Evolutionary conservation across 1,140 invertebrate genomes (phyloP).

Genomic region (Helicorthomorpha holstii): DNA sequence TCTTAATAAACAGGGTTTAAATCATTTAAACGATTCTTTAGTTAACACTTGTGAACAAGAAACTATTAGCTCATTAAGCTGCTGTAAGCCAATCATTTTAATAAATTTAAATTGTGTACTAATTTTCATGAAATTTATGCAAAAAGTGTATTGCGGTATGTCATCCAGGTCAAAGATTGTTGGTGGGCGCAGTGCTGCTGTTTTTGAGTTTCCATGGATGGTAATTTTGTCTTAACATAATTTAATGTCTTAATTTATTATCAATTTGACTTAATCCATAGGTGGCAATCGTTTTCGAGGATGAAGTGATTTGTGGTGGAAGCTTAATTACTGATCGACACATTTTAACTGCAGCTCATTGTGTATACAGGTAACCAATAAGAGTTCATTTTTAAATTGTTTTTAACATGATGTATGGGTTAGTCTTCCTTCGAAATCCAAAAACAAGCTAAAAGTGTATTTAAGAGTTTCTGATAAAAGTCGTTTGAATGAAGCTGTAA

Average conservation of each 20-base stretch:
- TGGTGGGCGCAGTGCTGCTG: not conserved
- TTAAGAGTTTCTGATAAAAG: not conserved
- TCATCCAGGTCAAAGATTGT: not conserved
- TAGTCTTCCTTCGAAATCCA: not conserved
- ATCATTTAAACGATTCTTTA: too few relatives aligned
- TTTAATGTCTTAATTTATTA: not conserved
- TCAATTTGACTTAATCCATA: not conserved
- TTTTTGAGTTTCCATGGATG: not conserved
- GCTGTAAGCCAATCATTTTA: not conserved
- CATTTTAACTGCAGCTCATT: conserved; percentile 28
- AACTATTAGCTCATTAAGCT: not conserved
- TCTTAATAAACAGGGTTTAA: too few relatives aligned
- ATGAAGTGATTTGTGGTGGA: conserved; percentile 29
- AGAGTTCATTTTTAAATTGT: not conserved
- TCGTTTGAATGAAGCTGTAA: not conserved
- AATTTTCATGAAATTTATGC: not conserved
- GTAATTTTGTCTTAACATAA: not conserved
- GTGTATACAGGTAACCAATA: conserved; percentile 15
- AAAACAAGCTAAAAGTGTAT: not conserved
- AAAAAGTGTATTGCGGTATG: not conserved
- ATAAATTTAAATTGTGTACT: not conserved
- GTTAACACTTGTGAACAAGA: too few relatives aligned
- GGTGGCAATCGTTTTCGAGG: conserved; percentile 25
- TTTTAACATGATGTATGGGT: not conserved
- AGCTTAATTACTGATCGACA: conserved; percentile 22